Percentiles rank a stretch among this genome's conserved stretches.
Conservation (phyloP, 2,797 vertebrate genomes). For the Tenualosa thibaudeaui region DNA sequence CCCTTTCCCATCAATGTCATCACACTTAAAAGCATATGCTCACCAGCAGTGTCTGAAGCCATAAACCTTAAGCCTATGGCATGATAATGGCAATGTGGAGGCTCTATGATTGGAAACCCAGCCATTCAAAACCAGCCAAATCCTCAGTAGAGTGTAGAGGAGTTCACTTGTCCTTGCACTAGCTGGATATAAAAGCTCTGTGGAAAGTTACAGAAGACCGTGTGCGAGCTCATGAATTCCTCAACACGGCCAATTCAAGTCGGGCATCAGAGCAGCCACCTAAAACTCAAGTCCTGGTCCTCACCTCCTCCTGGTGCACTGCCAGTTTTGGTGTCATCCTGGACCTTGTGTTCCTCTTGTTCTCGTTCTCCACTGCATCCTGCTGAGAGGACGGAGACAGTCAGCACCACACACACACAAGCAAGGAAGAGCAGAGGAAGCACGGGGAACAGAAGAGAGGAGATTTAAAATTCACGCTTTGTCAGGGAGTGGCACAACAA, state of each 20-base stretch:
- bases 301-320: conserved; percentile 68
- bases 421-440: not conserved
- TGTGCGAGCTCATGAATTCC: not conserved
- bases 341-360: conserved; percentile 66
- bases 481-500: too few species aligned
- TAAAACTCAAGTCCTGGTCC: not conserved
- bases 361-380: conserved; percentile 72
- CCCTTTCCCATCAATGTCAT: not conserved
- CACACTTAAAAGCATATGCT: not conserved
- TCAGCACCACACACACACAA: not conserved
- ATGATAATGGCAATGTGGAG: not conserved
- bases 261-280: not conserved
- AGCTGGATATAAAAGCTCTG: not conserved
- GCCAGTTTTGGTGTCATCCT: conserved; percentile 60
- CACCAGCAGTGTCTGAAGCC: not conserved
- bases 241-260: not conserved
- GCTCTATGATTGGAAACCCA: not conserved
- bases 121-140: not conserved
- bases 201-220: not conserved
- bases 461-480: not conserved
- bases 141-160: too few species aligned
- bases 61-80: not conserved
- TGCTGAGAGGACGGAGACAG: conserved; percentile 38
- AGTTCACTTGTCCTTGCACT: not conserved
- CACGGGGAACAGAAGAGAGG: not conserved